Evolutionary conservation across 2,888 invertebrate species (phyloP).

Genomic region (Hypselothyrea guttata): DNA sequence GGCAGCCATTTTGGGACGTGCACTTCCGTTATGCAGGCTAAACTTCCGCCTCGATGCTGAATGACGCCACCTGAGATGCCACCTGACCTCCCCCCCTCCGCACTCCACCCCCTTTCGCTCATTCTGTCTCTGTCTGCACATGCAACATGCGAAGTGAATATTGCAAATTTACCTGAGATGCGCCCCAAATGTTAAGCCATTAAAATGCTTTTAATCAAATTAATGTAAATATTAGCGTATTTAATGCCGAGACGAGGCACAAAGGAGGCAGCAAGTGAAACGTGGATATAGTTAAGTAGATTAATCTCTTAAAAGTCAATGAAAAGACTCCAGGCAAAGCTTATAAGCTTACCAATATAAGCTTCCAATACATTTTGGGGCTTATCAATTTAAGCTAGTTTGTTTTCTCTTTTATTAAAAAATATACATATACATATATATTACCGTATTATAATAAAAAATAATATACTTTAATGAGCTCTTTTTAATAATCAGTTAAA

Average conservation of each 20-base stretch:
- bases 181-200: conserved; percentile 58
- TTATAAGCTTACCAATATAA: too few relatives aligned
- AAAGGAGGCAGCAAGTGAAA: background rate
- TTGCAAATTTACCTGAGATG: conserved; percentile 50
- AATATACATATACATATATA: too few relatives aligned
- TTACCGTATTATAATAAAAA: too few relatives aligned
- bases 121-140: too few relatives aligned
- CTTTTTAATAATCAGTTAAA: too few relatives aligned
- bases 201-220: conserved; percentile 78
- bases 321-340: too few relatives aligned
- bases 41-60: conserved; percentile 47
- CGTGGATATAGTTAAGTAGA: background rate
- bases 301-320: background rate
- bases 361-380: too few relatives aligned
- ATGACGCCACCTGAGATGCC: conserved; percentile 16
- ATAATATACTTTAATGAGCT: too few relatives aligned
- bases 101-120: background rate
- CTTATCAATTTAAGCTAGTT: too few relatives aligned
- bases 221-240: conserved; percentile 65
- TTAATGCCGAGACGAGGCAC: background rate
- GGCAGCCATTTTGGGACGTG: conserved; percentile 55
- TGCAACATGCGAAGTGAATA: conserved; percentile 26
- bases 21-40: conserved; percentile 61
- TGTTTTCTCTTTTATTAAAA: too few relatives aligned
- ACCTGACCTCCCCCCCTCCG: background rate